Percentiles rank a stretch among this genome's conserved stretches.
Evolutionary conservation across 53 echinoderm and acorn worm genomes (phyloP).

Genomic region (Astropecten irregularis): DNA sequence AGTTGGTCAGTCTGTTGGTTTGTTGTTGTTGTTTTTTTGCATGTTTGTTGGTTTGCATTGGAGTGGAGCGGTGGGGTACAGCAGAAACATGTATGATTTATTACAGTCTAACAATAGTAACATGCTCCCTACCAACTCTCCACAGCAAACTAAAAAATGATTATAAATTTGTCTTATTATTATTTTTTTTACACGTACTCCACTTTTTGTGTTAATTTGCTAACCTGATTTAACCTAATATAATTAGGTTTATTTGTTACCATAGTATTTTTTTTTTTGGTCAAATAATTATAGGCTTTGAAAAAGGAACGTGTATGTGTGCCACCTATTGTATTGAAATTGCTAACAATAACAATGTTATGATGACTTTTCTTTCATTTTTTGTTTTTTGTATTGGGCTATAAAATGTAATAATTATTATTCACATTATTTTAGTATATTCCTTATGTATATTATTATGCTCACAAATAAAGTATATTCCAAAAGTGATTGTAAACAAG

Average conservation of each 20-base stretch:
- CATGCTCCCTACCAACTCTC: too few relatives aligned
- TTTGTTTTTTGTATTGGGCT: conserved; percentile 40
- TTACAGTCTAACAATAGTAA: too few relatives aligned
- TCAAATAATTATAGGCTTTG: neutral
- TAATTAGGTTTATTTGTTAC: conserved; percentile 23
- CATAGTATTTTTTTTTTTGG: neutral
- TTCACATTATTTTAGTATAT: conserved; percentile 17
- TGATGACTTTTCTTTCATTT: too few relatives aligned
- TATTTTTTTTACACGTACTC: neutral
- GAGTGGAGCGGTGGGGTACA: too few relatives aligned
- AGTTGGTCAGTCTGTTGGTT: too few relatives aligned
- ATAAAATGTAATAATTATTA: conserved; percentile 10
- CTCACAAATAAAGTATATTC: conserved; percentile 37
- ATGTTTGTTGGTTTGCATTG: too few relatives aligned
- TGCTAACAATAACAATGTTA: conserved; percentile 17
- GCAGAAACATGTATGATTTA: too few relatives aligned
- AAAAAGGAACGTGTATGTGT: conserved; percentile 26
- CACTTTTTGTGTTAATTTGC: neutral
- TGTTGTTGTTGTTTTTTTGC: too few relatives aligned
- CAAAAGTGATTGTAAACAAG: conserved; percentile 19
- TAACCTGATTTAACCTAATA: conserved; percentile 22
- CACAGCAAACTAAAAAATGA: too few relatives aligned
- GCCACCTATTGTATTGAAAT: conserved; percentile 27
- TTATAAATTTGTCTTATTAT: too few relatives aligned
- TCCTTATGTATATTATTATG: conserved; percentile 7